Evolutionary conservation across 2,888 invertebrate species (phyloP), one percentile per base, ranked within the genome.

Genomic region (Busseola fusca): DNA sequence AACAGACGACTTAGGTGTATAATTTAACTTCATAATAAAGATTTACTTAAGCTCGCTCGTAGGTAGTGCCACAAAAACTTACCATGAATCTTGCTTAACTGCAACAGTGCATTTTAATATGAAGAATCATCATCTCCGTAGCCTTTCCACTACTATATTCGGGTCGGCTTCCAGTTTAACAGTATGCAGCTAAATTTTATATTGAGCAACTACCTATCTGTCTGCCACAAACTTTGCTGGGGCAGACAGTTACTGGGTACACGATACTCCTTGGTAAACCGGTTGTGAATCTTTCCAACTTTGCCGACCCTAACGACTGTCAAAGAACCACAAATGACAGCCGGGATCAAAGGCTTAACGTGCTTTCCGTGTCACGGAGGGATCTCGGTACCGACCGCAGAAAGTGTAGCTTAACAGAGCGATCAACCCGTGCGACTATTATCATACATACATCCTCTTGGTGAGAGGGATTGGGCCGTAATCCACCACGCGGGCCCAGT

Each of bases 61-160:
- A 45, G 25, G 45, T 34, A 67, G 27, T 50, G 54, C 50, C 57
- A 59, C 37, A 67, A 69, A 74, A 73, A 67, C 34, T 30, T 45
- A n/a, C 64, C 30, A 81, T 84, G 54, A 72, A 74, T 84, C 50
- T 66, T 72, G n/a, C 18, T 80, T 78, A 60, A n/a, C 45, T 27
- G 57, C 34, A 66, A 74, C 72, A 67, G 54, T 52, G 27, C 34
- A 64, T 30, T 72, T 54, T 64, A 54, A 62, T 56, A 25, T 25
- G 21, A 68, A 45, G 5, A 45, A 30, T 56, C 10, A 30, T 30
- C 4, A 4, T 30, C 30, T 30, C 10, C 10, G 21, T 21, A 56
- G 10, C 10, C 1, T 30, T 56, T 56, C 5, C 1, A 4, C 0
- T 21, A 5, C 56, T 21, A 18, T 56, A 18, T 16, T 30, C 4